phyloP scores from a whole-genome alignment of 2,797 vertebrate species.

The Arctocebus calabarensis region DNA sequence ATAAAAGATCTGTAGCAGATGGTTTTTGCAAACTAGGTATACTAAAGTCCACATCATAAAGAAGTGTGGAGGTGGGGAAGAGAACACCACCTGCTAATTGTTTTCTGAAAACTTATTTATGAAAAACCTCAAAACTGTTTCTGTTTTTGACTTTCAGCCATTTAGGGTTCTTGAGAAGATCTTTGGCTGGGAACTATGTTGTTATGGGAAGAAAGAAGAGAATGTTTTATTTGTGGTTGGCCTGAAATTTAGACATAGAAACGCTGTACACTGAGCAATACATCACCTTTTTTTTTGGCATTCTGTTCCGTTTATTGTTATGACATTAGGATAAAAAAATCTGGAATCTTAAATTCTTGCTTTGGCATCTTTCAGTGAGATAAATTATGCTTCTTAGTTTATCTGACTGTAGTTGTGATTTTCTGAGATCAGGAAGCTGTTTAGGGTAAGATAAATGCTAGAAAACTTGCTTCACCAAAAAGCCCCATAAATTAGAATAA shows the following conservation, averaged over 20 bases:
- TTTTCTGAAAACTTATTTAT: constrained; percentile 60
- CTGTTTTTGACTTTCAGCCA: constrained; percentile 1
- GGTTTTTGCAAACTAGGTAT: background rate
- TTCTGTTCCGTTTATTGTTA: background rate
- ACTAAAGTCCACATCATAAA: background rate
- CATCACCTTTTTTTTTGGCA: background rate
- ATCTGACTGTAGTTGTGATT: background rate
- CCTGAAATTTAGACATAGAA: background rate
- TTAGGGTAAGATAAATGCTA: background rate
- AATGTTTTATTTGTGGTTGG: background rate
- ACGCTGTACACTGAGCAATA: background rate
- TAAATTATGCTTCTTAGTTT: background rate
- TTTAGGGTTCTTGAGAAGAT: background rate
- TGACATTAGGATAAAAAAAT: background rate
- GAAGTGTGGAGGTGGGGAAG: background rate
- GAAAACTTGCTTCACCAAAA: background rate
- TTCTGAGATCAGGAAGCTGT: background rate
- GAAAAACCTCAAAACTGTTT: background rate
- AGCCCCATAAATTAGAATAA: background rate
- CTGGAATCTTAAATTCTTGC: background rate
- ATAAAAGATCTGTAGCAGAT: background rate
- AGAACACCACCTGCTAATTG: background rate
- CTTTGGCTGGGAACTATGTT: constrained; percentile 9
- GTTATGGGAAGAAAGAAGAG: constrained; percentile 33
- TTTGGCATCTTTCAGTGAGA: background rate